Evolutionary conservation across 2,797 vertebrate species (phyloP), one percentile per base, ranked within the genome.

Genomic region (Borostomias antarcticus): DNA sequence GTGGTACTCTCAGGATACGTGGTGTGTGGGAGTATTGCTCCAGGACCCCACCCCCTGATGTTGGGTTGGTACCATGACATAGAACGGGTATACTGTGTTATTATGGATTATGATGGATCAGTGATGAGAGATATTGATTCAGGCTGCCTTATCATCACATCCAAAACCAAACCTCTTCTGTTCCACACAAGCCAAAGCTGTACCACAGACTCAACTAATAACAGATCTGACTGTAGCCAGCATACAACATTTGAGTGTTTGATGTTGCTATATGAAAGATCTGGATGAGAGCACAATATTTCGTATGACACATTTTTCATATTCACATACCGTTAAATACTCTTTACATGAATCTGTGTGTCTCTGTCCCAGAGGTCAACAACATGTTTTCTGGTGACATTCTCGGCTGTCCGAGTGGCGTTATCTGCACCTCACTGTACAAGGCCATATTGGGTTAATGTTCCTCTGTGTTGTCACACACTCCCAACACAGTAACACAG

Each of bases 41-140:
- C 71, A 82, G 70, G 68, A 76, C 58, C 75, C 68, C 28, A 6
- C 19, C 33, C 60, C 71, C 56, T 59, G 23, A 45, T 4, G 40
- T 45, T 45, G 40, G 17, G 0, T 5, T 45, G 40, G 40, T 8
- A n/a, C n/a, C 4, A n/a, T 13, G 40, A 13, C n/a, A 45, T 3
- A 45, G 15, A 45, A 45, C n/a, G 40, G n/a, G 37, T 15, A 13
- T 40, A 50, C 21, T 21, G 19, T 21, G 9, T 9, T 23, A 21
- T 50, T 50, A 21, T 50, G 19, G 19, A 6, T 26, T 8, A 48
- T 45, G 35, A 32, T 15, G 30, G 1, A 23, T 33, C 21, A 62
- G 2, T 62, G 29, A 23, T 50, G 19, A 23, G 21, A 48, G 32
- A 25, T 21, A 62, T 30, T 1, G 43, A 37, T 15, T 21, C 21